Conservation (phyloP, 2,888 invertebrate species). For the Rotaria magnacalcarata region DNA sequence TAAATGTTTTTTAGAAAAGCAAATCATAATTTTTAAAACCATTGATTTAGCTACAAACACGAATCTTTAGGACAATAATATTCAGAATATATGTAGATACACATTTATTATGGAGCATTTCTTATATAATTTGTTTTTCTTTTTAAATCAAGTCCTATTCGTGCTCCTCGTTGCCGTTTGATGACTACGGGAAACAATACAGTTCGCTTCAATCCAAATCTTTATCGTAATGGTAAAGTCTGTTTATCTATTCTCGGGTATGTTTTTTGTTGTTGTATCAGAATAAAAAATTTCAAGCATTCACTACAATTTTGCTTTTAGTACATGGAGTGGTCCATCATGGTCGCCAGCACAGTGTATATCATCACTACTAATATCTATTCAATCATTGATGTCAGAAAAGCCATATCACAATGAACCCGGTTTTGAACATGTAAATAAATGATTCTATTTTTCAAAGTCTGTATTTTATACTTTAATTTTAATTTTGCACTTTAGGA, state of each 20-base stretch:
- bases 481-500: slow-evolving; percentile 57
- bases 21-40: too few relatives aligned
- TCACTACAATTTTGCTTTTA: slow-evolving; percentile 46
- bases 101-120: too few relatives aligned
- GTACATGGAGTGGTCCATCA: slow-evolving; percentile 65
- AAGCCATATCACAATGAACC: slow-evolving; percentile 68
- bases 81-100: too few relatives aligned
- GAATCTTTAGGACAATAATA: too few relatives aligned
- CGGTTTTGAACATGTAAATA: slow-evolving; percentile 63
- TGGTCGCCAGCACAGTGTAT: slow-evolving; percentile 65
- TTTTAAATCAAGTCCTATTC: slow-evolving; percentile 62
- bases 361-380: slow-evolving; percentile 63
- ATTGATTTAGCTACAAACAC: too few relatives aligned
- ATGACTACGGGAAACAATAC: slow-evolving; percentile 65
- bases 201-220: slow-evolving; percentile 67
- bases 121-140: slow-evolving; percentile 49
- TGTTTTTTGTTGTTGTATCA: background rate
- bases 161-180: slow-evolving; percentile 64
- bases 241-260: slow-evolving; percentile 64
- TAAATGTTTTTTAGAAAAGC: too few relatives aligned
- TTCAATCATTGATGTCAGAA: slow-evolving; percentile 66
- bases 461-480: too few relatives aligned
- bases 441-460: too few relatives aligned
- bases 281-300: too few relatives aligned
- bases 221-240: slow-evolving; percentile 66